Base-by-base conservation (phyloP, 2,113 vertebrate genomes). In the Odocoileus virginianus region DNA sequence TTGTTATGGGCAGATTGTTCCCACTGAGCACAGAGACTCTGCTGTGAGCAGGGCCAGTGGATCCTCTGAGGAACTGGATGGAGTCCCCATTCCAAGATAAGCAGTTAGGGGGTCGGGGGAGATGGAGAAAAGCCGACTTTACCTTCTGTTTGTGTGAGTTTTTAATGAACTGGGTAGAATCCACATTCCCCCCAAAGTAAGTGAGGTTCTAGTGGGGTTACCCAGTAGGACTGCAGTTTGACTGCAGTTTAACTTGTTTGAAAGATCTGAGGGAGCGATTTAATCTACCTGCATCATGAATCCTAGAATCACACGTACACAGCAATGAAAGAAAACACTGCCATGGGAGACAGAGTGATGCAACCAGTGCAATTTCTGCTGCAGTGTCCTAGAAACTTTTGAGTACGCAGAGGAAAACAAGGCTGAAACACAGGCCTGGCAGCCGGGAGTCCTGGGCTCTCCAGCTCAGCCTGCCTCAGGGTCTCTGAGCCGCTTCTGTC, bases 1-100 rank as follows among this genome's bases (percentile, higher is more conserved):
- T 93, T 97, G 71, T 78, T 28, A 15, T 57, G 78, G 89, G 91
- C 52, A 87, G 23, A 33, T 40, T 84, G 55, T 97, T 89, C 92
- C 94, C 52, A 6, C 71, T 47, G 83, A 94, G 85, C 23, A 84
- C 43, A 43, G 3, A 43, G 4, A 12, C 61, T 67, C 33, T 85
- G 33, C 82, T 57, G 0, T 33, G 74, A 91, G 82, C 67, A 67
- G 40, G 16, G 50, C 45, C n/a, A n/a, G 94, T 1, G 0, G 81
- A 58, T 40, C 50, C 78, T 89, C 50, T 6, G 40, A 82, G 79
- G 76, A 85, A 6, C 76, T 30, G 50, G 27, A 36, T 36, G 23
- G 28, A 13, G 54, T 86, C 55, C 33, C 83, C 71, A 45, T 58
- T 81, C 90, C 12, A 33, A 96, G 47, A 52, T 52, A 25, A n/a